Evolutionary conservation across 1,140 invertebrate genomes (phyloP).

Genomic region (Drosophila suzukii): DNA sequence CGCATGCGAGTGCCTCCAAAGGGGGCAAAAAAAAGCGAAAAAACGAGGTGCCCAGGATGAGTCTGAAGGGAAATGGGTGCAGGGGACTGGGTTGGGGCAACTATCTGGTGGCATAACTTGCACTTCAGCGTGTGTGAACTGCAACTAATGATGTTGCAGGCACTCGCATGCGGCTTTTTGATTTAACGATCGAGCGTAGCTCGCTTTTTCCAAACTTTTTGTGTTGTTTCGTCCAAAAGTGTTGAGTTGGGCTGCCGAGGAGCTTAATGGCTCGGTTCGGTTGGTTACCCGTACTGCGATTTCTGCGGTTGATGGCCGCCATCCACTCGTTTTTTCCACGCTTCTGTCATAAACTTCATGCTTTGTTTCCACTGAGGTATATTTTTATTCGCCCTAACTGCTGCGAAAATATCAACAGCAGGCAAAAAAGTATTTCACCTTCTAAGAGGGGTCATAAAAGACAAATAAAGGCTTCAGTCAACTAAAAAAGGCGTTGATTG

Average conservation of each 20-base stretch:
- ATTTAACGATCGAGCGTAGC: slow-evolving; percentile 70
- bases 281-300: slow-evolving; percentile 49
- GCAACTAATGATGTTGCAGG: slow-evolving; percentile 82
- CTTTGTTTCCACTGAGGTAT: slow-evolving; percentile 41
- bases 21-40: slow-evolving; percentile 6
- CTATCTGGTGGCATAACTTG: slow-evolving; percentile 67
- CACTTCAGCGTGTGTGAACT: slow-evolving; percentile 77
- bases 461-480: slow-evolving; percentile 36
- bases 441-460: slow-evolving; percentile 28
- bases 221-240: slow-evolving; percentile 3
- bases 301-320: slow-evolving; percentile 69
- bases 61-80: not conserved
- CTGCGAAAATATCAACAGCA: slow-evolving; percentile 37
- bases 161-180: slow-evolving; percentile 79
- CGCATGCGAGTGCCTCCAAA: slow-evolving; percentile 14
- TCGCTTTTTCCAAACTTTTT: slow-evolving; percentile 33
- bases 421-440: slow-evolving; percentile 29
- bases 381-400: slow-evolving; percentile 48
- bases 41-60: not conserved
- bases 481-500: slow-evolving; percentile 39
- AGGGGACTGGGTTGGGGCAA: slow-evolving; percentile 1
- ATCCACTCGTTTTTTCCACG: slow-evolving; percentile 30
- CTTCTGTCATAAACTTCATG: slow-evolving; percentile 52
- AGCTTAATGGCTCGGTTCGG: slow-evolving; percentile 69
- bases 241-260: slow-evolving; percentile 2